Conservation (phyloP, 2,888 invertebrate species). For the Mactromeris polynyma region DNA sequence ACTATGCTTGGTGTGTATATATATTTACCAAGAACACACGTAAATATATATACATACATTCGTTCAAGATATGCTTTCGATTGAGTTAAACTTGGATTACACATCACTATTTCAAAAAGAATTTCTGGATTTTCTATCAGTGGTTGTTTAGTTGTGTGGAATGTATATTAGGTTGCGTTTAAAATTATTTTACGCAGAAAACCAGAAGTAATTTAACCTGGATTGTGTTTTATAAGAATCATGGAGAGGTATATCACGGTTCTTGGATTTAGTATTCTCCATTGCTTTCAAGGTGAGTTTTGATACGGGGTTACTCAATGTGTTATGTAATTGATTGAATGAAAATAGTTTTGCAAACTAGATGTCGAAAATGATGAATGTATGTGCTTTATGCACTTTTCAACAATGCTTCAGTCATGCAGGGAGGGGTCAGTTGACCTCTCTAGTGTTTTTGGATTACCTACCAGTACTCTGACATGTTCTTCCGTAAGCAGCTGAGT, state of each 20-base stretch:
- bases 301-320: neutral
- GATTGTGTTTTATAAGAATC: neutral
- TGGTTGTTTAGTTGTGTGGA: neutral
- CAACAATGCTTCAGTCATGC: no score
- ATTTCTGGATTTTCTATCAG: neutral
- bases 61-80: neutral
- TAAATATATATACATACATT: neutral
- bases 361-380: no score
- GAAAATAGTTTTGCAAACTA: no score
- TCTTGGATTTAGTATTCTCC: constrained; percentile 9
- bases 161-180: neutral
- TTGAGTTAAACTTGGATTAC: neutral
- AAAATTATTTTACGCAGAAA: neutral
- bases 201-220: neutral
- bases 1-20: no score
- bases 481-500: no score
- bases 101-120: neutral
- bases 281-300: neutral
- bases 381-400: no score
- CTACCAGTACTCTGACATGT: no score
- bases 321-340: no score
- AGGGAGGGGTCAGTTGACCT: no score
- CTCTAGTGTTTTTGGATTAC: no score
- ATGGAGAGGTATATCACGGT: neutral
- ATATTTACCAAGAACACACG: no score